These are phyloP conservation scores for Ceratina japonica DNA, from an alignment of 1,140 invertebrate species.

Conservation along the genomic window DNA sequence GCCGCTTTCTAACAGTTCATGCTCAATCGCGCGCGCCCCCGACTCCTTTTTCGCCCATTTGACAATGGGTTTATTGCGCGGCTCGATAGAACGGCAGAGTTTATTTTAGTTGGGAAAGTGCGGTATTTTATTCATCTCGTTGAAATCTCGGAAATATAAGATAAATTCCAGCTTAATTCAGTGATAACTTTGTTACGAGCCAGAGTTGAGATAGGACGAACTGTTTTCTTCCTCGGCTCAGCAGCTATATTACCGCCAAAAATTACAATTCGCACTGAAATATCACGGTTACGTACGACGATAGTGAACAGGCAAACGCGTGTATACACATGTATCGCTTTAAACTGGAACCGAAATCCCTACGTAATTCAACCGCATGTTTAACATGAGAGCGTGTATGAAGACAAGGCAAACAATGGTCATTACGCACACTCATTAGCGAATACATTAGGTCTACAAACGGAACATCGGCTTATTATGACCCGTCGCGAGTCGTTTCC, in stretches of 20 bases:
- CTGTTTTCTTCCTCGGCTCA: too few species aligned
- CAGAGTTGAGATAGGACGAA: too few species aligned
- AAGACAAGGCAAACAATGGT: neutral
- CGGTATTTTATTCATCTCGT: neutral
- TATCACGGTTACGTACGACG: too few species aligned
- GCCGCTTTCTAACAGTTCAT: neutral
- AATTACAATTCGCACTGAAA: too few species aligned
- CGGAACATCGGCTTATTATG: slow-evolving; percentile 49
- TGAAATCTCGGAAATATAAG: neutral
- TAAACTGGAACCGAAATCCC: neutral
- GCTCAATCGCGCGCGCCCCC: neutral
- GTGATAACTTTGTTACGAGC: neutral
- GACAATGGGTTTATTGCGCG: neutral
- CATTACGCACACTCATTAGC: neutral
- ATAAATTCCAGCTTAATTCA: neutral
- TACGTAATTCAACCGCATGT: neutral
- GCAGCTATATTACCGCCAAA: too few species aligned
- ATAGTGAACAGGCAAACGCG: too few species aligned
- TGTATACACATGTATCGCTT: neutral
- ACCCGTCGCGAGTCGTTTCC: slow-evolving; percentile 18
- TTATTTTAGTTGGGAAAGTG: neutral
- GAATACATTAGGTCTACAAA: slow-evolving; percentile 21
- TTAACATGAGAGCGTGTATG: neutral
- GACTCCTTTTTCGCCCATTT: neutral
- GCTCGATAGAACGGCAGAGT: neutral